Percentiles rank a stretch among this genome's conserved stretches.
Evolutionary conservation across 2,797 vertebrate genomes (phyloP).

Genomic region (Falco rusticolus): DNA sequence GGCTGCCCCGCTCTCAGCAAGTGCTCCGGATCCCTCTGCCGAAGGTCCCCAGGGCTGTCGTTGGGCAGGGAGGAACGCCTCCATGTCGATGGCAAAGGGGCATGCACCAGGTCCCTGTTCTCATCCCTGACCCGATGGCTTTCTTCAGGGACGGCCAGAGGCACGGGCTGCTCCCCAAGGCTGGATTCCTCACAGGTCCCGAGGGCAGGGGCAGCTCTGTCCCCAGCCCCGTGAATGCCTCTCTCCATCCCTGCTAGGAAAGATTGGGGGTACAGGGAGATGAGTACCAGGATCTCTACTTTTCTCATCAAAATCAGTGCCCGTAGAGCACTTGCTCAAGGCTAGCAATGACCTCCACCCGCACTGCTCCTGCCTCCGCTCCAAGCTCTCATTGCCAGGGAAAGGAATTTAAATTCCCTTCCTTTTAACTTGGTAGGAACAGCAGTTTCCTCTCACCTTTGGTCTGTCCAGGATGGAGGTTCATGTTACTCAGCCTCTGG

Average conservation of each 20-base stretch:
- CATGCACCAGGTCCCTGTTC: conserved; percentile 85
- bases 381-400: neutral
- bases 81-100: conserved; percentile 90
- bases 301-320: neutral
- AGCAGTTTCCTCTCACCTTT: conserved; percentile 71
- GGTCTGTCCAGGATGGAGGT: conserved; percentile 57
- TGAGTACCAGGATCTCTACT: neutral
- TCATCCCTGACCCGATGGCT: conserved; percentile 79
- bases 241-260: conserved; percentile 52
- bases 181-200: conserved; percentile 61
- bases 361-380: neutral
- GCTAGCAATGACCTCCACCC: neutral
- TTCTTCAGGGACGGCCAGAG: conserved; percentile 62
- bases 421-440: neutral
- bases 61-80: conserved; percentile 88
- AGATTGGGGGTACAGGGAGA: neutral
- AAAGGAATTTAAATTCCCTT: neutral
- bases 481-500: conserved; percentile 81
- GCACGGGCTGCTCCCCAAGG: conserved; percentile 31
- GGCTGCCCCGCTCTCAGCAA: conserved; percentile 67
- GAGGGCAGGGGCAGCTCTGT: conserved; percentile 48
- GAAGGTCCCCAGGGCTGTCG: conserved; percentile 83
- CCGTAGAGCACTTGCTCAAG: neutral
- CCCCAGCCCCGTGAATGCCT: conserved; percentile 10
- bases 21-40: conserved; percentile 74